These are phyloP conservation scores for Acanthopleura granulata DNA, from an alignment of 2,888 invertebrate species.

Conservation along the genomic window DNA sequence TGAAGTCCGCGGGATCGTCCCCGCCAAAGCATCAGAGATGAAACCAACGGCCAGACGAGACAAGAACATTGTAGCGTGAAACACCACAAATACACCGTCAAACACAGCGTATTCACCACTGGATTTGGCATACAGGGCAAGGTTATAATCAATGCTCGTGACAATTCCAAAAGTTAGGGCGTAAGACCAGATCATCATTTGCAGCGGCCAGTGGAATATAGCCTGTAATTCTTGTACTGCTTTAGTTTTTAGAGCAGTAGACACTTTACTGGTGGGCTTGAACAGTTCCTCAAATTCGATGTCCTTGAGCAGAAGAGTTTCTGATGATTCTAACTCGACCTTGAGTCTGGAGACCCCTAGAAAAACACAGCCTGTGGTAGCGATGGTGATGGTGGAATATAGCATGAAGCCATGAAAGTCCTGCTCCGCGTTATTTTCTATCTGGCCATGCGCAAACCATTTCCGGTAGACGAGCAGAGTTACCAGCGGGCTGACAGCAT, in stretches of 20 bases:
- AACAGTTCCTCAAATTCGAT: too few relatives aligned
- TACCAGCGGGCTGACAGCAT: neutral
- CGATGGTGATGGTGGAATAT: neutral
- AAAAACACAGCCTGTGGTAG: neutral
- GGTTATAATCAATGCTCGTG: neutral
- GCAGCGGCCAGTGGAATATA: neutral
- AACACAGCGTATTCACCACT: neutral
- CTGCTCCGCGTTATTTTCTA: neutral
- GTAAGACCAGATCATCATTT: neutral
- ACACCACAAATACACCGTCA: neutral
- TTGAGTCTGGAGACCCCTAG: too few relatives aligned
- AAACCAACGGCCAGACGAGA: neutral
- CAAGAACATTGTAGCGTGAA: neutral
- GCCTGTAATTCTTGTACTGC: neutral
- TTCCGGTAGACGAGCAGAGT: neutral
- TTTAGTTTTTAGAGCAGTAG: neutral
- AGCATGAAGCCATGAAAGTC: constrained; percentile 4
- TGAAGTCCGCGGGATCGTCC: neutral
- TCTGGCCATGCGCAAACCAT: neutral
- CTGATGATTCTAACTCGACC: neutral
- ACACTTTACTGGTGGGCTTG: neutral
- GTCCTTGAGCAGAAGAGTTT: neutral
- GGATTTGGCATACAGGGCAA: neutral
- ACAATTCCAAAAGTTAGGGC: neutral
- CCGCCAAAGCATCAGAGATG: neutral